These are phyloP conservation scores for Eumerus sabulonum DNA, from an alignment of 2,888 invertebrate genomes.

Conservation along the genomic window DNA sequence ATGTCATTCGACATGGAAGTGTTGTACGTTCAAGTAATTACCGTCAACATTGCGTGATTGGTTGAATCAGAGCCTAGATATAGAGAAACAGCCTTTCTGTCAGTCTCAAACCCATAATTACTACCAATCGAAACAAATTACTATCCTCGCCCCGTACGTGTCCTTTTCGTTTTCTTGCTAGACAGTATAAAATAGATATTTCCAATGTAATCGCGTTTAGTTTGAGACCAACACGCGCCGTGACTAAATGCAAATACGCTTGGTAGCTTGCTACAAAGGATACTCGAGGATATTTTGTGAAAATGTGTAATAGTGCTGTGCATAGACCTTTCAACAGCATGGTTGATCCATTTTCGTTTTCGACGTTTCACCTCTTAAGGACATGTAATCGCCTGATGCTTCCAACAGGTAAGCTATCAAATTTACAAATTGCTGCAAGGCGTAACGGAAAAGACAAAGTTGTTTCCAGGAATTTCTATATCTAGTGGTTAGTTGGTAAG, in stretches of 20 bases:
- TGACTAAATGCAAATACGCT: constrained; percentile 10
- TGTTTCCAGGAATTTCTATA: constrained; percentile 12
- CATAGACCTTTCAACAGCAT: constrained; percentile 71
- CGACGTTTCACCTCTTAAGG: constrained; percentile 83
- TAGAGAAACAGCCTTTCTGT: constrained; percentile 54
- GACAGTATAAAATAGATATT: constrained; percentile 53
- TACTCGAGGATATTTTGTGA: constrained; percentile 14
- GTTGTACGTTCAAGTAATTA: constrained; percentile 77
- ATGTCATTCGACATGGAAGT: constrained; percentile 75
- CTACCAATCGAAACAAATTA: constrained; percentile 47
- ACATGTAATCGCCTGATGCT: constrained; percentile 84
- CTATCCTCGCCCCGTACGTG: constrained; percentile 26
- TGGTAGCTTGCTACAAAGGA: neutral
- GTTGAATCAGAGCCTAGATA: constrained; percentile 76
- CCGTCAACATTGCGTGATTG: constrained; percentile 79
- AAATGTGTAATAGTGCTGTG: constrained; percentile 71
- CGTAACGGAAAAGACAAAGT: neutral
- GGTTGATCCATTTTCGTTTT: constrained; percentile 79
- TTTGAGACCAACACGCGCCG: constrained; percentile 31
- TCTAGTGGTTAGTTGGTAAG: neutral
- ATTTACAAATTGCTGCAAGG: constrained; percentile 7
- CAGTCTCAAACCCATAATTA: constrained; percentile 51
- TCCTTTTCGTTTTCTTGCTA: constrained; percentile 15
- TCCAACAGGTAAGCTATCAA: constrained; percentile 80
- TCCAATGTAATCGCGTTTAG: constrained; percentile 27